Evolutionary conservation across 2,113 vertebrate genomes (phyloP), one percentile per base, ranked within the genome.

Genomic region (Pangasianodon hypophthalmus): DNA sequence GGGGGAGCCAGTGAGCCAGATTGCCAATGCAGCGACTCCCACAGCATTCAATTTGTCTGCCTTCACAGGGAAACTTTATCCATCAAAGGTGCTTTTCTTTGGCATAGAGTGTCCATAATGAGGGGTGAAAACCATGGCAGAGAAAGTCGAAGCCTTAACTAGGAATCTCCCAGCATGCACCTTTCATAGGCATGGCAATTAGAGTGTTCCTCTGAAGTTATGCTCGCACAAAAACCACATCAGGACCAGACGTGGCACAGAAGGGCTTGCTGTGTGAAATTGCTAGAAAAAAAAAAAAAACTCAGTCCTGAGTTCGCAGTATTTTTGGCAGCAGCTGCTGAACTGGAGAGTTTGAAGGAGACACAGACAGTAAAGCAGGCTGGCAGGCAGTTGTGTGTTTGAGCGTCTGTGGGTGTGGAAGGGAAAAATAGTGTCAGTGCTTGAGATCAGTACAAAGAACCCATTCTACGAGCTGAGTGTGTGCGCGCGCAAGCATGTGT

Each of bases 1-100:
- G 95, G 93, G 94, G 96, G 96, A 92, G 94, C 88, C 94, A 95
- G 92, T 95, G 94, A 94, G 93, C 89, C 90, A 92, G 87, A 91
- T 87, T 92, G 86, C 85, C 88, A 62, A 6, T 84, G n/a, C 19
- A 19, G 19, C 85, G 16, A 8, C 26, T 88, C 71, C 69, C 84
- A 90, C 67, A 84, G 88, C 64, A 83, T 64, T 48, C 84, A 92
- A 90, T 89, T 88, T 91, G 2, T 82, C 58, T 69, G 79, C 88
- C 92, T 91, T 92, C 90, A 88, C 87, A 85, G 88, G 87, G 90
- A 88, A 75, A 80, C 54, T 88, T 93, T 90, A 93, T 93, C 91
- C 92, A 84, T 83, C 89, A 73, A 87, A 79, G 87, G 52, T n/a
- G 91, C 73, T 92, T 91, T 91, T 90, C 85, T 93, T 77, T 94